These are phyloP conservation scores for Echinarachnius parma DNA, from an alignment of 53 echinoderm and acorn worm genomes.

Conservation along the genomic window DNA sequence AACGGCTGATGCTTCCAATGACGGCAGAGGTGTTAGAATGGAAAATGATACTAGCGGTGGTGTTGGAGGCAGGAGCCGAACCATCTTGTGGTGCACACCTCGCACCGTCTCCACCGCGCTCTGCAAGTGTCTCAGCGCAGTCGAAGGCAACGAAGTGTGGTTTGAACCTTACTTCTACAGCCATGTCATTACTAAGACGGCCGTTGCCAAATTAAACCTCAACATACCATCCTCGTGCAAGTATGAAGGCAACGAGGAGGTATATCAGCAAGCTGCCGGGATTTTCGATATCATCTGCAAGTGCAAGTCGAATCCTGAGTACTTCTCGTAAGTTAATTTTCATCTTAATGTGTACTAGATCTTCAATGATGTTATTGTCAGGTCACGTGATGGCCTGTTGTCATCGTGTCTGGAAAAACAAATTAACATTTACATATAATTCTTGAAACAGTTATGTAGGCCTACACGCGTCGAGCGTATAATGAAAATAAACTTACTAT, in stretches of 20 bases:
- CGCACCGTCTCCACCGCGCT: slow-evolving; percentile 5
- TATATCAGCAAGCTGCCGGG: not conserved
- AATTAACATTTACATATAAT: too few relatives aligned
- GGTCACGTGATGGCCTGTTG: too few relatives aligned
- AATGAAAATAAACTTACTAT: too few relatives aligned
- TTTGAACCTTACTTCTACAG: slow-evolving; percentile 9
- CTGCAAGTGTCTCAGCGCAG: slow-evolving; percentile 5
- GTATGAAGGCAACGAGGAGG: slow-evolving; percentile 6
- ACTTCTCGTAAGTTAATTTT: slow-evolving; percentile 7
- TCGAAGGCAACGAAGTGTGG: slow-evolving; percentile 8
- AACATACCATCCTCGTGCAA: not conserved
- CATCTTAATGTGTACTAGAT: too few relatives aligned
- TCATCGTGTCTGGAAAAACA: too few relatives aligned
- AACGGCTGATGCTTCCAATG: too few relatives aligned
- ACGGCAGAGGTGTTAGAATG: too few relatives aligned
- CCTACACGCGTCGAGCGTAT: too few relatives aligned
- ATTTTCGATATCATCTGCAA: not conserved
- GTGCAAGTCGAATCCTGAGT: not conserved
- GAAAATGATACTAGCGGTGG: too few relatives aligned
- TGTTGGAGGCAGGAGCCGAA: not conserved
- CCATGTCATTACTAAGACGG: not conserved
- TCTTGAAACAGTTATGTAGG: too few relatives aligned
- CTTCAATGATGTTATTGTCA: too few relatives aligned
- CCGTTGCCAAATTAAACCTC: too few relatives aligned
- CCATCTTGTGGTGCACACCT: slow-evolving; percentile 4